Evolutionary conservation across 2,888 invertebrate species (phyloP).

Genomic region (Xanthia togata): DNA sequence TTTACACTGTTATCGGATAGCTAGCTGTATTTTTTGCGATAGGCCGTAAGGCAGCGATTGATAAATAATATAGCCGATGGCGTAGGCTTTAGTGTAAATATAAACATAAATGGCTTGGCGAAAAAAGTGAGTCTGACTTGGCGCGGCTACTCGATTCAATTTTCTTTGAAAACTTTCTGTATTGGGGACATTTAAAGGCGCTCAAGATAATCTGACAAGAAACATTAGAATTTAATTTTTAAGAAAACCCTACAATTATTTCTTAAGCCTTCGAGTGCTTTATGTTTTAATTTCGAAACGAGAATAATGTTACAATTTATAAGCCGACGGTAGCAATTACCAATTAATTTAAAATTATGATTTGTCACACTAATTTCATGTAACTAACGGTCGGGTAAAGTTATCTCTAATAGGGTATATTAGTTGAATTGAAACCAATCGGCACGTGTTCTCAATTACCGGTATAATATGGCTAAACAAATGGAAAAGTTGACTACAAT

Average conservation of each 20-base stretch:
- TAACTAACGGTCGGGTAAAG: slow-evolving; percentile 41
- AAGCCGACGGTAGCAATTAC: slow-evolving; percentile 58
- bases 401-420: slow-evolving; percentile 43
- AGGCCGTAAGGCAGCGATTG: too few species aligned
- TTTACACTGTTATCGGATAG: too few species aligned
- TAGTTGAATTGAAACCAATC: slow-evolving; percentile 48
- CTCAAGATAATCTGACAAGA: slow-evolving; percentile 17
- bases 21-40: too few species aligned
- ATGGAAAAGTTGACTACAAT: slow-evolving; percentile 45
- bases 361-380: slow-evolving; percentile 62
- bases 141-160: background rate
- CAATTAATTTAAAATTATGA: slow-evolving; percentile 63
- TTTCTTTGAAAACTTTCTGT: background rate
- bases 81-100: background rate
- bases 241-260: slow-evolving; percentile 35
- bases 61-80: too few species aligned
- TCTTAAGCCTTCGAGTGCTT: slow-evolving; percentile 35
- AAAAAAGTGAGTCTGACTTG: background rate
- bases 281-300: slow-evolving; percentile 52
- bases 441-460: slow-evolving; percentile 57
- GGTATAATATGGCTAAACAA: slow-evolving; percentile 35
- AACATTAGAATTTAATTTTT: slow-evolving; percentile 24
- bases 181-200: slow-evolving; percentile 21
- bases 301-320: slow-evolving; percentile 54
- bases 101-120: background rate